phyloP scores from a whole-genome alignment of 1,140 invertebrate genomes.

The Drosophila pallidifrons region DNA sequence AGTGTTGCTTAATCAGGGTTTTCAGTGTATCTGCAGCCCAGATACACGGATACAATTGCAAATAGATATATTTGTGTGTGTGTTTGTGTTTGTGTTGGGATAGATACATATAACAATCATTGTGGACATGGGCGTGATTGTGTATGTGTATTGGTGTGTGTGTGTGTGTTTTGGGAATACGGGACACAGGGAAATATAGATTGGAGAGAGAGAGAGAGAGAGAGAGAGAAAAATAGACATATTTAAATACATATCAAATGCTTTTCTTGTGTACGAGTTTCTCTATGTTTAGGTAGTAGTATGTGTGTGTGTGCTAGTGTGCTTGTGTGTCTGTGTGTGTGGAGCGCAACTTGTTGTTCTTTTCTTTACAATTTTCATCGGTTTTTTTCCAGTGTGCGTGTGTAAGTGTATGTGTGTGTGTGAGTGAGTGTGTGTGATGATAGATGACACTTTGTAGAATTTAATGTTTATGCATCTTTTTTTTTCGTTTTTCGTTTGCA shows the following conservation, averaged over 20 bases:
- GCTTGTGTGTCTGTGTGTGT: conserved; percentile 25
- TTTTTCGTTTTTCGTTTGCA: conserved; percentile 18
- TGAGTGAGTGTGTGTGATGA: conserved; percentile 38
- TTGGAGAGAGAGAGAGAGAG: conserved; percentile 18
- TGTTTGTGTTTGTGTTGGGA: neutral
- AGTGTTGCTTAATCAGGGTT: conserved; percentile 93
- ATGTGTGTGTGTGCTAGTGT: conserved; percentile 5
- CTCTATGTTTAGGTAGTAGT: neutral
- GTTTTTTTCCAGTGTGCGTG: conserved; percentile 20
- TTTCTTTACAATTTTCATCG: conserved; percentile 8
- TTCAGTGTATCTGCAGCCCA: conserved; percentile 89
- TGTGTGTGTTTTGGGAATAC: conserved; percentile 19
- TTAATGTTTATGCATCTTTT: conserved; percentile 54
- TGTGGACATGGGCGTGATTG: conserved; percentile 33
- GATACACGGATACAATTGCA: conserved; percentile 8
- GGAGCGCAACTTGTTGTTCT: conserved; percentile 44
- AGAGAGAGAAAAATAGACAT: conserved; percentile 40
- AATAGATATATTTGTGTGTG: conserved; percentile 7
- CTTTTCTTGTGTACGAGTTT: neutral
- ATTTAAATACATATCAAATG: conserved; percentile 47
- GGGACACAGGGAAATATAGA: conserved; percentile 10
- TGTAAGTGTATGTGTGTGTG: conserved; percentile 28
- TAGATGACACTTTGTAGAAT: conserved; percentile 65
- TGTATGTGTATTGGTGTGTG: conserved; percentile 23
- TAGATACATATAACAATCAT: conserved; percentile 22